Evolutionary conservation across 1,140 invertebrate genomes (phyloP).

Genomic region (Spodoptera litura): DNA sequence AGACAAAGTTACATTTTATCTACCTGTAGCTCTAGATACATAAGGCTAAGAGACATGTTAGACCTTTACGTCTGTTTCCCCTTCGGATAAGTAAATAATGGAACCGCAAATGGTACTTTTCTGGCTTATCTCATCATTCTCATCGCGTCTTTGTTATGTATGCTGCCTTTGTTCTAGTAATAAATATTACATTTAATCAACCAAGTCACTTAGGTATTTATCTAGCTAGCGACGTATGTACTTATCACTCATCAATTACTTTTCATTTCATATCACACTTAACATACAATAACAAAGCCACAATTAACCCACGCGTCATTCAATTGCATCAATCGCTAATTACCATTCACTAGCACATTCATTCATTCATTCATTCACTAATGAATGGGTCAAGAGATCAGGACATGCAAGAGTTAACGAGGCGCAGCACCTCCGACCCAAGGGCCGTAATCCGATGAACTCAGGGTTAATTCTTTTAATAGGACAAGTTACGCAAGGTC

Average conservation of each 20-base stretch:
- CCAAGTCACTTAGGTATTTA: no score
- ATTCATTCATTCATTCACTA: conserved; percentile 27
- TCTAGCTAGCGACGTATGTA: no score
- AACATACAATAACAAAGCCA: neutral
- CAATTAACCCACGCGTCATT: conserved; percentile 9
- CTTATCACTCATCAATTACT: conserved; percentile 1
- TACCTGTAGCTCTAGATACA: no score
- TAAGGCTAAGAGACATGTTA: no score
- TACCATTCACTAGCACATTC: neutral
- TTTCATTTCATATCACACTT: conserved; percentile 14
- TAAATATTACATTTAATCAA: no score
- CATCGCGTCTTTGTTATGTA: no score
- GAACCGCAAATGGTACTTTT: no score
- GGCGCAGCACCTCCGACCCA: neutral
- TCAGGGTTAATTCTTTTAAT: conserved; percentile 15
- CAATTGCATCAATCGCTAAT: conserved; percentile 10
- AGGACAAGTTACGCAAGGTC: conserved; percentile 2
- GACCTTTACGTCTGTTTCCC: no score
- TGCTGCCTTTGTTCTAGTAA: no score
- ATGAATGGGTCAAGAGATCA: conserved; percentile 27
- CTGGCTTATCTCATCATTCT: no score
- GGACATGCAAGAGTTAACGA: conserved; percentile 3
- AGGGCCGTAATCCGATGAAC: conserved; percentile 17
- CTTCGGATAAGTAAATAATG: no score
- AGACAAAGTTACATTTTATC: no score